Percentiles rank a stretch among this genome's conserved stretches.
These are phyloP conservation scores for Leucoptera coffeella DNA, from an alignment of 2,888 invertebrate species.

Conservation along the genomic window DNA sequence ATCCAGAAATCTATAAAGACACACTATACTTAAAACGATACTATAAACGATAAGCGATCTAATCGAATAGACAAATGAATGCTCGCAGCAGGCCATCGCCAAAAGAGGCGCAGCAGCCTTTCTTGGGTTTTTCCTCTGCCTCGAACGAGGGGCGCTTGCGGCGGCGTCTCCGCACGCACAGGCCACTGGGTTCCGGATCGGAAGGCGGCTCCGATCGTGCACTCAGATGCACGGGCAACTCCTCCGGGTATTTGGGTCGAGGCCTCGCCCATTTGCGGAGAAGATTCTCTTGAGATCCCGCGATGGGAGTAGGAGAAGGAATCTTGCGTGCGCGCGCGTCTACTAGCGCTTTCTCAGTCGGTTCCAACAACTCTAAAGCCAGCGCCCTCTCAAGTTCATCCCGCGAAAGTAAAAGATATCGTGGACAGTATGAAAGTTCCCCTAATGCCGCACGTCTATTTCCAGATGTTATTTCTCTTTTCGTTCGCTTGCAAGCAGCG, in stretches of 20 bases:
- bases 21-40: too few species aligned
- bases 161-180: slow-evolving; percentile 24
- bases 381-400: slow-evolving; percentile 57
- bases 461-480: slow-evolving; percentile 32
- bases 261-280: slow-evolving; percentile 38
- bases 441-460: slow-evolving; percentile 41
- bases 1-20: too few species aligned
- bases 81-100: slow-evolving; percentile 43
- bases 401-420: slow-evolving; percentile 61
- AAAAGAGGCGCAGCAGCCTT: slow-evolving; percentile 43
- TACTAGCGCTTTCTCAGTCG: slow-evolving; percentile 38
- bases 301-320: slow-evolving; percentile 36
- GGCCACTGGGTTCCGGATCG: slow-evolving; percentile 22
- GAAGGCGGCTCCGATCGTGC: slow-evolving; percentile 28
- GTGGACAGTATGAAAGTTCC: slow-evolving; percentile 53
- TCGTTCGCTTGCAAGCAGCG: slow-evolving; percentile 34
- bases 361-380: slow-evolving; percentile 31
- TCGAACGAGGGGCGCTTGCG: slow-evolving; percentile 35
- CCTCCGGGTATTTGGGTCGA: slow-evolving; percentile 28
- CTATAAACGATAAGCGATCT: too few species aligned
- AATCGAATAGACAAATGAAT: slow-evolving; percentile 50
- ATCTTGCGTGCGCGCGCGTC: slow-evolving; percentile 30
- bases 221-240: slow-evolving; percentile 36
- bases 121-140: slow-evolving; percentile 24
- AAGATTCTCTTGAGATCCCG: slow-evolving; percentile 35